Evolutionary conservation across 2,797 vertebrate genomes (phyloP).

Genomic region (Cossypha heuglini): DNA sequence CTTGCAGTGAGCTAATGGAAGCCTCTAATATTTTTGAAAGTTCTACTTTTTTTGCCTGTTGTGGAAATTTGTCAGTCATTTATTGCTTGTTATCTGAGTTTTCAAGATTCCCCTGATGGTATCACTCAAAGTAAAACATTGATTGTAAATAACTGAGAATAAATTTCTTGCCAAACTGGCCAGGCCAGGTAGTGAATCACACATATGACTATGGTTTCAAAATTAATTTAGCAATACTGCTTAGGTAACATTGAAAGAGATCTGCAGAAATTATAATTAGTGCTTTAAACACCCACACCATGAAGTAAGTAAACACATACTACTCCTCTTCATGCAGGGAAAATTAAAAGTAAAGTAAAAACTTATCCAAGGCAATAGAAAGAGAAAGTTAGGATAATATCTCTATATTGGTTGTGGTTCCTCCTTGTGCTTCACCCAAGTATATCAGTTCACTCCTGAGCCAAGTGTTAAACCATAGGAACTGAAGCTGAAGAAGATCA

Average conservation of each 20-base stretch:
- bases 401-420: not conserved
- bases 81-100: not conserved
- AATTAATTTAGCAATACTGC: conserved; percentile 48
- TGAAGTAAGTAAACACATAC: not conserved
- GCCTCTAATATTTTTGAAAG: not conserved
- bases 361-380: not conserved
- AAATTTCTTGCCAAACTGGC: conserved; percentile 38
- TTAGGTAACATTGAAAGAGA: conserved; percentile 38
- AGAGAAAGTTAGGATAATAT: not conserved
- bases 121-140: conserved; percentile 3
- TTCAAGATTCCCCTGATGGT: not conserved
- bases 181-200: conserved; percentile 22
- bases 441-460: not conserved
- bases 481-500: not conserved
- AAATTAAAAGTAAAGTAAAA: conserved; percentile 14
- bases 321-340: not conserved
- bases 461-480: not conserved
- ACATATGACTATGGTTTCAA: conserved; percentile 18
- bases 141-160: conserved; percentile 38
- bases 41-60: not conserved
- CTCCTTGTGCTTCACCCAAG: not conserved
- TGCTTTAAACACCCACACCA: conserved; percentile 38
- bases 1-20: not conserved
- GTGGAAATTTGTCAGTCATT: not conserved
- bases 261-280: conserved; percentile 33